Conservation (phyloP, 2,113 vertebrate genomes). For the Coptodon rendalli region DNA sequence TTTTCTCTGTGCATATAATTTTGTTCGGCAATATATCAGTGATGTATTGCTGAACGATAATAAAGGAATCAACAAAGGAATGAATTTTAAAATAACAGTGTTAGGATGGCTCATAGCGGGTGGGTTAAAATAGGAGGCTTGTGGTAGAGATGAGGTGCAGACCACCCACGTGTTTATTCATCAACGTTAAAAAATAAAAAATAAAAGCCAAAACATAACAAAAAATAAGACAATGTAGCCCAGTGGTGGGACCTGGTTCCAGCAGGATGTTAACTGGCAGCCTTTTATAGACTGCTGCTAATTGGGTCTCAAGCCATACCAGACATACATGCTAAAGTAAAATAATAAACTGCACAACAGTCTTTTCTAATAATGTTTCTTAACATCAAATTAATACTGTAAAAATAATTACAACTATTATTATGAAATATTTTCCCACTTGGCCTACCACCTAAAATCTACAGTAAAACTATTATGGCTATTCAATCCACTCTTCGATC, state of each 20-base stretch:
- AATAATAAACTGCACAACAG: neutral
- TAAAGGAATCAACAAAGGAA: neutral
- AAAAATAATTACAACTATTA: neutral
- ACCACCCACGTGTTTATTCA: neutral
- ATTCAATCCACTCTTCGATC: neutral
- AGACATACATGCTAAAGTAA: neutral
- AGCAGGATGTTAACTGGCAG: neutral
- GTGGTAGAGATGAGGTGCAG: neutral
- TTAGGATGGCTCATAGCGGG: neutral
- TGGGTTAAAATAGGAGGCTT: neutral
- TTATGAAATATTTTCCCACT: neutral
- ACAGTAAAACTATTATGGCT: neutral
- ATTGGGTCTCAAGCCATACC: neutral
- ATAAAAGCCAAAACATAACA: neutral
- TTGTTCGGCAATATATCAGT: neutral
- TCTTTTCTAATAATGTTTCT: neutral
- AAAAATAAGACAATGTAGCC: neutral
- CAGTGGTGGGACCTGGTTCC: neutral
- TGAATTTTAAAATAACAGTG: neutral
- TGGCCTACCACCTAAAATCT: neutral
- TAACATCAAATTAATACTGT: neutral
- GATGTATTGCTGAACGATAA: neutral
- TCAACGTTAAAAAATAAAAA: neutral
- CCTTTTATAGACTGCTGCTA: neutral
- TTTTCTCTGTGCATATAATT: neutral